phyloP scores from a whole-genome alignment of 2,797 vertebrate species.

The Danio aesculapii region DNA sequence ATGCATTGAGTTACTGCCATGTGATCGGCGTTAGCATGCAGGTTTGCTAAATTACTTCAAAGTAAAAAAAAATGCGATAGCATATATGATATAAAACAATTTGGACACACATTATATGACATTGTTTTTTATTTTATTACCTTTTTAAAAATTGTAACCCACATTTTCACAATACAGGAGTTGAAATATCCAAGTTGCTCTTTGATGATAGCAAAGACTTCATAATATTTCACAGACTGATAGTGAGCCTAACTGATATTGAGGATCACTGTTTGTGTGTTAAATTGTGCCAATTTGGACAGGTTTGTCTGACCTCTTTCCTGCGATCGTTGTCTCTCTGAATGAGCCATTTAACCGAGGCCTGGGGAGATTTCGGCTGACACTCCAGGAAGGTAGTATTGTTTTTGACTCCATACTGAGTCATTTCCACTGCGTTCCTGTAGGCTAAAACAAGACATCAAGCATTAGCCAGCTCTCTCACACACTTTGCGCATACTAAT shows the following conservation, averaged over 20 bases:
- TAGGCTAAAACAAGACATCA: conserved; percentile 80
- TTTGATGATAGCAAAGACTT: conserved; percentile 53
- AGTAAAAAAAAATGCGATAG: too few species aligned
- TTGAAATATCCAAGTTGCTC: neutral
- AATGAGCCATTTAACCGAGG: conserved; percentile 93
- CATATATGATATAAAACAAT: too few species aligned
- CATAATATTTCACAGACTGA: conserved; percentile 1
- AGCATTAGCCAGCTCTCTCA: conserved; percentile 34
- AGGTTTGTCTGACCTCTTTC: conserved; percentile 88
- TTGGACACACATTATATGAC: too few species aligned
- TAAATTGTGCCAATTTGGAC: neutral
- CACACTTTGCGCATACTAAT: conserved; percentile 54
- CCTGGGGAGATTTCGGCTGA: conserved; percentile 92
- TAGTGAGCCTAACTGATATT: neutral
- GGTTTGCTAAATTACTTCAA: too few species aligned
- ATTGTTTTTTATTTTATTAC: too few species aligned
- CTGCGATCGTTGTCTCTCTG: conserved; percentile 96
- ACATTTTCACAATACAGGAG: too few species aligned
- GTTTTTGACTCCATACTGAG: conserved; percentile 95
- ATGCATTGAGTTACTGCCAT: too few species aligned
- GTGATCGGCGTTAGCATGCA: too few species aligned
- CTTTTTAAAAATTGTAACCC: too few species aligned
- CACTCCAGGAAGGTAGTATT: conserved; percentile 98
- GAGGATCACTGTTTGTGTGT: neutral
- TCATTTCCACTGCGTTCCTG: conserved; percentile 93